Evolutionary conservation across 2,797 vertebrate species (phyloP).

Genomic region (Mallotus villosus): DNA sequence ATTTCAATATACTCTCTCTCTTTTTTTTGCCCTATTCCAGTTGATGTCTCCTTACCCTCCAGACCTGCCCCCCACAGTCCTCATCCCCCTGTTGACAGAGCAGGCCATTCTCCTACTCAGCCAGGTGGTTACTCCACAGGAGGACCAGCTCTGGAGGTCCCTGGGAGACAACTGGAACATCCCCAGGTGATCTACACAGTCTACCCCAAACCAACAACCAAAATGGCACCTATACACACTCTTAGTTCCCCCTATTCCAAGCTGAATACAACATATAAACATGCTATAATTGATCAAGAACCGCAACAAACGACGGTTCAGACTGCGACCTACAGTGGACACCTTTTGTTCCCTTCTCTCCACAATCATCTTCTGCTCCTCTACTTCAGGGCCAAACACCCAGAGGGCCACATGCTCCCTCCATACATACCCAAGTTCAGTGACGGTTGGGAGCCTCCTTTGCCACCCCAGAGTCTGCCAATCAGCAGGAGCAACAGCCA

Average conservation of each 20-base stretch:
- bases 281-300: no score
- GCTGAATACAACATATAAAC: no score
- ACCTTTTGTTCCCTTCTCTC: no score
- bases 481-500: slow-evolving; percentile 54
- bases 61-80: slow-evolving; percentile 61
- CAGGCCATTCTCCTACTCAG: slow-evolving; percentile 72
- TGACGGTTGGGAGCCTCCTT: slow-evolving; percentile 73
- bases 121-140: slow-evolving; percentile 50
- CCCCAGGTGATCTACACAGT: slow-evolving; percentile 65
- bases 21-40: slow-evolving; percentile 54
- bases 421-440: slow-evolving; percentile 78
- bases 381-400: slow-evolving; percentile 71
- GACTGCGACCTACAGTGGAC: no score
- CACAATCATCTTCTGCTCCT: neutral
- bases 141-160: slow-evolving; percentile 72
- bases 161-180: slow-evolving; percentile 81
- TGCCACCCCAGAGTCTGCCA: neutral
- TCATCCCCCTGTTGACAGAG: slow-evolving; percentile 77
- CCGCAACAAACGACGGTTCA: no score
- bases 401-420: slow-evolving; percentile 57
- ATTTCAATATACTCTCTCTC: neutral
- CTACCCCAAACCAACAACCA: neutral
- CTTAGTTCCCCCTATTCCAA: neutral
- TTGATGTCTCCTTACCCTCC: slow-evolving; percentile 65
- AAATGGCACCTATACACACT: neutral